Evolutionary conservation across 2,888 invertebrate genomes (phyloP).

Genomic region (Cephus rjabovi): DNA sequence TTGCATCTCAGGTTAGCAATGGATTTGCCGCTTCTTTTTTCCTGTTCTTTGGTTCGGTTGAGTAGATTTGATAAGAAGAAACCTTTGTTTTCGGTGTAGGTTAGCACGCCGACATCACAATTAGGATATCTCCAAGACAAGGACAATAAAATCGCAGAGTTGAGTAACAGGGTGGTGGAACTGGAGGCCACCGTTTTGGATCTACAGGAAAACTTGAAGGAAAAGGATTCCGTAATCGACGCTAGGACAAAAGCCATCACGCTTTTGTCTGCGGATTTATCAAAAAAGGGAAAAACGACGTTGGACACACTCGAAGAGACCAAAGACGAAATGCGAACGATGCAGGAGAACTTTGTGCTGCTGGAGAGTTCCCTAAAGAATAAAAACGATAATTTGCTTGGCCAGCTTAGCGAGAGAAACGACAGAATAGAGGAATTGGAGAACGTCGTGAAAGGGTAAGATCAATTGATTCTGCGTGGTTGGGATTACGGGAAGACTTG

Average conservation of each 20-base stretch:
- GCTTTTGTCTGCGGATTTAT: conserved; percentile 79
- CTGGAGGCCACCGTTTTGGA: conserved; percentile 83
- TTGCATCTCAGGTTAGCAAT: conserved; percentile 47
- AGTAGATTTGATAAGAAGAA: conserved; percentile 9
- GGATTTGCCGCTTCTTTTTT: neutral
- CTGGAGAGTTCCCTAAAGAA: conserved; percentile 79
- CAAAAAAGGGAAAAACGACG: conserved; percentile 78
- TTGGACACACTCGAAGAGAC: conserved; percentile 82
- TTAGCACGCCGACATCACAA: conserved; percentile 37
- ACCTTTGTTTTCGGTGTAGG: conserved; percentile 33
- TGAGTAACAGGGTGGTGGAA: conserved; percentile 78
- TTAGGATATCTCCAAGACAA: conserved; percentile 70
- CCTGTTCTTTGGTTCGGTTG: neutral
- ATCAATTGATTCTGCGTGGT: neutral
- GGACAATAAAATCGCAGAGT: conserved; percentile 74
- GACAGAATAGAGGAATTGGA: conserved; percentile 71
- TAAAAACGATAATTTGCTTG: conserved; percentile 72
- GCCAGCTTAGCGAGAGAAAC: conserved; percentile 71
- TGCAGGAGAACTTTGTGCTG: conserved; percentile 82
- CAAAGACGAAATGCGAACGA: conserved; percentile 81
- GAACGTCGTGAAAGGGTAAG: conserved; percentile 68
- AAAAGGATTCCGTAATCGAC: conserved; percentile 86
- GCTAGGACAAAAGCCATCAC: conserved; percentile 84
- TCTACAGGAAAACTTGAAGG: conserved; percentile 83
- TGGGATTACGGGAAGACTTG: neutral